These are phyloP conservation scores for Spilosoma lubricipeda DNA, from an alignment of 2,888 invertebrate species.

Conservation along the genomic window DNA sequence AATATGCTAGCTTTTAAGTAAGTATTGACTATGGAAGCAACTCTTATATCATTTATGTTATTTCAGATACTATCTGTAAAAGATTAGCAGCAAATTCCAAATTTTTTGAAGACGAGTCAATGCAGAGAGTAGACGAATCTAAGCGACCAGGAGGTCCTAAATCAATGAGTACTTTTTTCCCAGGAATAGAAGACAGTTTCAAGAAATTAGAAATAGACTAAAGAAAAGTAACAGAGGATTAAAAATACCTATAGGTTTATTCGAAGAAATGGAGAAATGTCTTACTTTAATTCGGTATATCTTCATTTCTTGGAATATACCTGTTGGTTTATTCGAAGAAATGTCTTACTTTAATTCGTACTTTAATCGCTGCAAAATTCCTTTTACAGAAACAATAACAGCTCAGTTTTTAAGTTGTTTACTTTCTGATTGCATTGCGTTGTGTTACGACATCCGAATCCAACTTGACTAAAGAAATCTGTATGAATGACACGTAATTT, in stretches of 20 bases:
- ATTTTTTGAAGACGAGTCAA: conserved; percentile 65
- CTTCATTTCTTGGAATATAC: no score
- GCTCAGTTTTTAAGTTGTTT: background rate
- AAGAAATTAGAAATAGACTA: conserved; percentile 69
- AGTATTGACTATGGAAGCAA: no score
- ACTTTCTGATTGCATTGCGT: no score
- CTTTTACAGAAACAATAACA: background rate
- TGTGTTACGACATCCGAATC: no score
- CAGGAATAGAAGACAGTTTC: conserved; percentile 63
- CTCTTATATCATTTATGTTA: background rate
- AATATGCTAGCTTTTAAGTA: no score
- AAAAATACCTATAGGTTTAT: background rate
- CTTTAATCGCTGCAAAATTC: background rate
- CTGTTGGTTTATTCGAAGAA: background rate
- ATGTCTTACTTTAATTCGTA: background rate
- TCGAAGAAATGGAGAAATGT: background rate
- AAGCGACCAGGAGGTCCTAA: conserved; percentile 60
- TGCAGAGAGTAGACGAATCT: conserved; percentile 66
- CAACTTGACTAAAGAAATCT: no score
- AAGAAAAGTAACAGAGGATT: background rate
- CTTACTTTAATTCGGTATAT: background rate
- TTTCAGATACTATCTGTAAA: conserved; percentile 64
- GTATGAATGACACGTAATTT: no score
- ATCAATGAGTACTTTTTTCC: conserved; percentile 63
- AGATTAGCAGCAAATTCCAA: conserved; percentile 60